Evolutionary conservation across 2,113 vertebrate species (phyloP), one percentile per base, ranked within the genome.

Genomic region (Pavo muticus): DNA sequence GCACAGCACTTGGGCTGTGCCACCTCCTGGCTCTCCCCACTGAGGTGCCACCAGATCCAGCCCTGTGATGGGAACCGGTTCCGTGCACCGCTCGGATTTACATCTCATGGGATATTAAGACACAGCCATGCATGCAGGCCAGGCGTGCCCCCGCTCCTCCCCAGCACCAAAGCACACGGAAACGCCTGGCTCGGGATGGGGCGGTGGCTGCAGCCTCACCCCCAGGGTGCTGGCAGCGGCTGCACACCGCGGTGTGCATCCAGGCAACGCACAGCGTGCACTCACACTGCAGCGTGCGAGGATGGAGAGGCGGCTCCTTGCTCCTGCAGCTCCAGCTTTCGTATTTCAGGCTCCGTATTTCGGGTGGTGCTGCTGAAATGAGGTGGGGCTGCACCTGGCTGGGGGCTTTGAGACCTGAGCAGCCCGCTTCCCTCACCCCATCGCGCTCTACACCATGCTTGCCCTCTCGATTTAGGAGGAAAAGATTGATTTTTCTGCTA

Each of bases 1-100:
- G 1, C 1, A 27, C 19, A 50, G 68, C 44, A 60, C 9, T 17
- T 0, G 0, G 25, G 27, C 7, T n/a, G 21, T 45, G 21, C 8
- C 42, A 12, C 23, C 18, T 19, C 29, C 20, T 6, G 21, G 37
- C 16, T 12, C 42, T n/a, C 56, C 57, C 27, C 25, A 25, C 29
- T 4, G 57, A 83, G 74, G 15, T 12, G n/a, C 29, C 37, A 0
- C 19, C 37, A 45, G 47, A 32, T 9, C 44, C 84, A 75, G 44
- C 56, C 64, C 30, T 10, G 39, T 13, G 32, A 8, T 2, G 14
- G 71, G 71, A 89, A 70, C 10, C 17, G 3, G 13, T n/a, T 77
- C 82, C 71, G 24, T 3, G 3, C 4, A 35, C 37, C 29, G 39
- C 48, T 57, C 32, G 50, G 13, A 83, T 86, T 83, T 64, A 11